Conservation (phyloP, 2,113 vertebrate species). For the Edolisoma coerulescens region DNA sequence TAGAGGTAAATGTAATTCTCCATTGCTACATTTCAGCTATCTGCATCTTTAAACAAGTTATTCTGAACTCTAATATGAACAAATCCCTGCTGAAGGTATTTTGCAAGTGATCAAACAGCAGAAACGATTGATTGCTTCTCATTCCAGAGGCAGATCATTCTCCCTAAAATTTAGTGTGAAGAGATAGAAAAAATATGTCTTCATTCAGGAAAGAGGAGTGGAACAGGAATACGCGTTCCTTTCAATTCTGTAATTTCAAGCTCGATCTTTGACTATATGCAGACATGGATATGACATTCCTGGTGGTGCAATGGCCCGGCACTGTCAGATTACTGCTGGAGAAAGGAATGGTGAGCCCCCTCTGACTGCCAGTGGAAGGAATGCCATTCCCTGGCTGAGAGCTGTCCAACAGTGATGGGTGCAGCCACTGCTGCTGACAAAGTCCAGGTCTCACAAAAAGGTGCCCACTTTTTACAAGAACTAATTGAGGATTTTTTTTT, state of each 20-base stretch:
- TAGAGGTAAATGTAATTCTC: background rate
- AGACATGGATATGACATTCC: background rate
- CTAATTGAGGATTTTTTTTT: background rate
- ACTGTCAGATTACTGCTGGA: background rate
- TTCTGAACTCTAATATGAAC: background rate
- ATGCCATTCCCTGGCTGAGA: background rate
- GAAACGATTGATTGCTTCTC: background rate
- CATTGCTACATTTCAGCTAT: background rate
- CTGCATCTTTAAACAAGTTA: background rate
- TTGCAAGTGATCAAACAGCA: background rate
- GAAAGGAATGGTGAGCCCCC: background rate
- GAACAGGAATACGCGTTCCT: background rate
- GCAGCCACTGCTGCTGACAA: background rate
- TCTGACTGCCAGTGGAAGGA: conserved; percentile 5
- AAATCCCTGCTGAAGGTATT: background rate
- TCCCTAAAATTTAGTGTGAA: background rate
- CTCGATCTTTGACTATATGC: background rate
- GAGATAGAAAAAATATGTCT: background rate
- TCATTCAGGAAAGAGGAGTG: background rate
- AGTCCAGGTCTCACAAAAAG: background rate
- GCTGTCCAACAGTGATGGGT: background rate
- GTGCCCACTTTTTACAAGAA: background rate
- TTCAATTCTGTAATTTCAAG: background rate
- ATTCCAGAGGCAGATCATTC: background rate
- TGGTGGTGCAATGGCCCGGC: background rate